phyloP scores from a whole-genome alignment of 2,797 vertebrate species.

The Dendrocincla fuliginosa region DNA sequence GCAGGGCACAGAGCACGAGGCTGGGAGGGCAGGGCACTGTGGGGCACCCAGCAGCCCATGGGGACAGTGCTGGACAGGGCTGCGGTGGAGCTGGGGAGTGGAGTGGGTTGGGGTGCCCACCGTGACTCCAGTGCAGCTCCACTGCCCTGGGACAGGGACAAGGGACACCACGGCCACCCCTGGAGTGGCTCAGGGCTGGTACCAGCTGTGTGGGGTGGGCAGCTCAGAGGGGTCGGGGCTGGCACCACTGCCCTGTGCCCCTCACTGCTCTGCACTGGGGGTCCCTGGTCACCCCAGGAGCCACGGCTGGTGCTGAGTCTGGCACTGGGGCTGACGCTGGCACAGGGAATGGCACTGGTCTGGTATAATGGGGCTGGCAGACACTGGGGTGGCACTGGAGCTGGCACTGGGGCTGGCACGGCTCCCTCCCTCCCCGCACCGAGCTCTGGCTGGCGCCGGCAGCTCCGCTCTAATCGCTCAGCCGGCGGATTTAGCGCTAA shows the following conservation, averaged over 20 bases:
- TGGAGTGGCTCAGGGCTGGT: too few relatives aligned
- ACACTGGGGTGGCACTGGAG: too few relatives aligned
- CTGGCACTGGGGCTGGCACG: neutral
- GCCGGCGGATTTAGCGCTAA: conserved; percentile 34
- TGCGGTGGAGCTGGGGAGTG: fast-evolving
- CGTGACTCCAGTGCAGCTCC: fast-evolving
- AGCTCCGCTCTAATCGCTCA: conserved; percentile 12
- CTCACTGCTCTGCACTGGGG: neutral
- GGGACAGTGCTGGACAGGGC: neutral
- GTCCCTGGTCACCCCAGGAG: neutral
- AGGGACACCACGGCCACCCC: too few relatives aligned
- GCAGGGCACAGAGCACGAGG: too few relatives aligned
- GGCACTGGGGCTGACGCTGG: neutral
- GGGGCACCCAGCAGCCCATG: fast-evolving
- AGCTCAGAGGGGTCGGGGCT: neutral
- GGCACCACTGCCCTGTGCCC: fast-evolving
- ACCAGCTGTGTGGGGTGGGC: fast-evolving
- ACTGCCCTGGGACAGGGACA: fast-evolving
- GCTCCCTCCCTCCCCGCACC: neutral
- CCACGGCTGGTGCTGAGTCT: neutral
- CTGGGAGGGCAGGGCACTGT: fast-evolving
- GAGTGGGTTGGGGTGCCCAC: fast-evolving
- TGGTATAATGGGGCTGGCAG: neutral
- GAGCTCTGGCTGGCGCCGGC: neutral
- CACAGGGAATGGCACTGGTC: neutral